These are phyloP conservation scores for Salvelinus namaycush DNA, from an alignment of 2,113 vertebrate genomes.

Conservation along the genomic window DNA sequence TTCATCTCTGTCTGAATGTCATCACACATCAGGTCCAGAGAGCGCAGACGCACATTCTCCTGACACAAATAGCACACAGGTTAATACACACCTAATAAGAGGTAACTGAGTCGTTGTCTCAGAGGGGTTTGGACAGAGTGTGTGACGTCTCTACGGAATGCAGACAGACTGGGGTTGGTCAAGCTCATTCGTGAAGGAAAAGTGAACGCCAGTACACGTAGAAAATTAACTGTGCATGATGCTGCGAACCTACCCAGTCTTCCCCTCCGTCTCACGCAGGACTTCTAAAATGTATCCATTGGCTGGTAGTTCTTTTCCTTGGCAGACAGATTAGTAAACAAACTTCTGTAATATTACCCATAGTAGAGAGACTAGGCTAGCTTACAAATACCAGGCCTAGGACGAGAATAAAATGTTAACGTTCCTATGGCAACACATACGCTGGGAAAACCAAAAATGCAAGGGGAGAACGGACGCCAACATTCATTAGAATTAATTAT, in stretches of 20 bases:
- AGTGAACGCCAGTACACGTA: background rate
- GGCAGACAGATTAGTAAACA: constrained; percentile 69
- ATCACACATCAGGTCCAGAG: constrained; percentile 87
- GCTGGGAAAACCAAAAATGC: too few species aligned
- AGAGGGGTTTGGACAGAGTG: constrained; percentile 71
- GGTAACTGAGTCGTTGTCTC: constrained; percentile 50
- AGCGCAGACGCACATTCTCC: constrained; percentile 69
- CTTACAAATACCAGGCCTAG: too few species aligned
- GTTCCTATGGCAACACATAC: constrained; percentile 34
- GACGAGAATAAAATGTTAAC: background rate
- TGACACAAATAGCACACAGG: constrained; percentile 24
- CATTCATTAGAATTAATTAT: too few species aligned
- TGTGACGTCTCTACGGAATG: constrained; percentile 42
- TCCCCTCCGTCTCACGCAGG: constrained; percentile 52
- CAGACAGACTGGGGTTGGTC: background rate
- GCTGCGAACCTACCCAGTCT: constrained; percentile 39
- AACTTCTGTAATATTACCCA: constrained; percentile 21
- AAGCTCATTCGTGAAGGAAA: background rate
- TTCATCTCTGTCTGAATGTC: constrained; percentile 82
- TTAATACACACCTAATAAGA: background rate
- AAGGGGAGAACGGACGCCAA: too few species aligned
- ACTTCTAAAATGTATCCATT: constrained; percentile 68
- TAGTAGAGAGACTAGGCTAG: background rate
- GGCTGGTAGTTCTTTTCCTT: constrained; percentile 41
- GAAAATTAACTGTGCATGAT: background rate